Evolutionary conservation across 2,797 vertebrate species (phyloP).

Genomic region (Pagetopsis macropterus): DNA sequence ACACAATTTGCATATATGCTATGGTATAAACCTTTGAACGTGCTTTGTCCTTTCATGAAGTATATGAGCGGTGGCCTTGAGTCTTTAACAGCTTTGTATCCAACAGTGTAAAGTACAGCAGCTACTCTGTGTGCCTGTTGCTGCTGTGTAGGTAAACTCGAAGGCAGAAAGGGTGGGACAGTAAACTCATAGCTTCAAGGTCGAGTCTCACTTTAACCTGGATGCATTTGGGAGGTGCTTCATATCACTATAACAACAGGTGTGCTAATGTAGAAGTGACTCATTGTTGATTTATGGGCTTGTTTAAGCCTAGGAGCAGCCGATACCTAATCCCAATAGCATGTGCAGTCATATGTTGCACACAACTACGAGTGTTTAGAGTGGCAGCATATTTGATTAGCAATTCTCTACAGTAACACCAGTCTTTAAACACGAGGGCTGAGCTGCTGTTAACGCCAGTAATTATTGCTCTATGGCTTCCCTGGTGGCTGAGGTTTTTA

Average conservation of each 20-base stretch:
- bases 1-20: neutral
- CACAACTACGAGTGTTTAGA: conserved; percentile 9
- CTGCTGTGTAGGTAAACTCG: conserved; percentile 4
- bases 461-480: conserved; percentile 13
- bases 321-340: conserved; percentile 7
- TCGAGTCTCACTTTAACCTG: conserved; percentile 36
- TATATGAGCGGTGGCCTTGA: neutral
- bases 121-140: neutral
- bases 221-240: conserved; percentile 38
- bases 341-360: neutral
- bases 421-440: neutral
- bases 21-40: neutral
- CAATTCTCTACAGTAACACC: neutral
- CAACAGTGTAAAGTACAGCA: neutral
- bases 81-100: neutral
- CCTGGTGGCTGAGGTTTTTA: conserved; percentile 7
- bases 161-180: conserved; percentile 4
- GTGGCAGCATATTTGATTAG: conserved; percentile 24
- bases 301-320: conserved; percentile 40
- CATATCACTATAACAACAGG: conserved; percentile 46
- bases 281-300: conserved; percentile 65
- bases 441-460: conserved; percentile 13
- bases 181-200: conserved; percentile 31
- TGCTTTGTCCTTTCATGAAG: conserved; percentile 1
- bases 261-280: conserved; percentile 39